Base-by-base conservation (phyloP, 2,113 vertebrate genomes). In the Siphamia tubifer region DNA sequence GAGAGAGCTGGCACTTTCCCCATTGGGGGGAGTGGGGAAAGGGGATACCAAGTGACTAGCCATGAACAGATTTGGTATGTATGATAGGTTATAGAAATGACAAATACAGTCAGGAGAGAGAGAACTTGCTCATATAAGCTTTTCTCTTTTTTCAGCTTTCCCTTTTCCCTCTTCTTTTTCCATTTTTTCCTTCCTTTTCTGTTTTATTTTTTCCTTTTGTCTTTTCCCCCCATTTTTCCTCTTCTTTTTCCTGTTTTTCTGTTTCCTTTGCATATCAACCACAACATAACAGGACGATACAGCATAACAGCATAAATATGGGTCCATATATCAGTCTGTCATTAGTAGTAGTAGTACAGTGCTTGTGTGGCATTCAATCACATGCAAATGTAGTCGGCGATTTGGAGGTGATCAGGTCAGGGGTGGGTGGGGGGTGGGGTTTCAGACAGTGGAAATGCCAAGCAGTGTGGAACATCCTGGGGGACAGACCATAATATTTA, bases 401-500 rank as follows among this genome's bases (percentile, higher is more conserved):
- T 86, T 48, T 73, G n/a, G 72, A 84, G 54, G 36, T 36, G 52
- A 79, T 83, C 81, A 84, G 77, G n/a, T n/a, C 70, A 35, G 78
- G 81, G 55, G 10, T n/a, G n/a, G n/a, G n/a, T n/a, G n/a, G n/a
- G 39, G 3, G 23, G 71, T 36, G 35, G 15, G 43, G 79, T 67
- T 78, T 79, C 45, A 64, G 73, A 79, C 65, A 54, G 69, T 81
- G 81, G 80, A 84, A 83, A 87, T 83, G 82, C 80, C 85, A 60
- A 54, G 77, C 84, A 52, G 72, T 39, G 81, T 75, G 84, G 82
- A 84, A 73, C 85, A 72, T 86, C 88, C 82, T 70, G 81, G 67
- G 88, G 81, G 85, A 82, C 74, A 82, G 86, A 86, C 85, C 81
- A 75, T 79, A 81, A 84, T 90, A 90, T 91, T 90, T 85, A 84